Evolutionary conservation across 2,888 invertebrate genomes (phyloP), one percentile per base, ranked within the genome.

Genomic region (Torymus aiolomorphi): DNA sequence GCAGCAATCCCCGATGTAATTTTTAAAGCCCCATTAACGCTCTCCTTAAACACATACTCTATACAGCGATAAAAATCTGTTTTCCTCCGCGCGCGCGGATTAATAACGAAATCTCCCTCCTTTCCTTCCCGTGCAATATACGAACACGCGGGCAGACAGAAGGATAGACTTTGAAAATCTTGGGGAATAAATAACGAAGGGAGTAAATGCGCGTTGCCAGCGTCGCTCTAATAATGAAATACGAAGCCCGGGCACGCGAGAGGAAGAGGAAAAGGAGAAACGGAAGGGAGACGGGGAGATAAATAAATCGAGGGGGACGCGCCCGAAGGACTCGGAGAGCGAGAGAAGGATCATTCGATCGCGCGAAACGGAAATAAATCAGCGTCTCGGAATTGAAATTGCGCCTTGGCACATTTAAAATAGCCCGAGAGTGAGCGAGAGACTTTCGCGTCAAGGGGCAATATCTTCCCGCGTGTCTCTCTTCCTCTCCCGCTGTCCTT

Each of bases 311-410:
- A 66, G 59, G 54, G 18, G 52, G 31, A 31, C 31, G 31, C 31
- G 31, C 31, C 31, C 31, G 18, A 69, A 67, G 67, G 61, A 49
- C n/a, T 75, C 72, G 62, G 61, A 67, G 24, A 18, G 16, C 10
- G 18, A 59, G n/a, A 16, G n/a, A 59, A 62, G 69, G 56, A 51
- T 69, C 81, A 62, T 24, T 83, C 80, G 84, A 84, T 84, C 84
- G 83, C 66, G 81, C 84, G 80, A 84, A 82, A 84, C 83, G 85
- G 82, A 83, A 86, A 86, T 88, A 88, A 87, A 87, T 86, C 86
- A 86, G 81, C 82, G 83, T 84, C 83, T 80, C 78, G 83, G 83
- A 85, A 87, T 87, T 87, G 86, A 86, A 87, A 87, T 87, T 85
- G 83, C 84, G 69, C 83, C 78, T 76, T 77, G 78, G 70, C 80